Conservation (phyloP, 2,797 vertebrate species). For the Valencia hispanica region DNA sequence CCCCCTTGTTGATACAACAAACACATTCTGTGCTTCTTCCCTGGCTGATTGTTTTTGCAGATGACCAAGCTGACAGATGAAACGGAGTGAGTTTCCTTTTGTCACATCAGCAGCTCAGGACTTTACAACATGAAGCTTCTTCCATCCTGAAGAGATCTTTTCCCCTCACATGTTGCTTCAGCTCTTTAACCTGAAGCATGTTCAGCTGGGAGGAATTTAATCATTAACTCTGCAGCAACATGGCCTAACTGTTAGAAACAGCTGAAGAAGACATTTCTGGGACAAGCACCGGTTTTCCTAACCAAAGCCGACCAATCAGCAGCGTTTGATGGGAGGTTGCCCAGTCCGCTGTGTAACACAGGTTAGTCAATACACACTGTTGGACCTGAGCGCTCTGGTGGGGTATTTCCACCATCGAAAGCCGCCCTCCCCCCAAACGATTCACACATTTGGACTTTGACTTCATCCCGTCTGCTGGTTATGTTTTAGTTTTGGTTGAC, state of each 20-base stretch:
- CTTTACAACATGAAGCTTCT: not conserved
- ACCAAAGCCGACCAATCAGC: constrained; percentile 13
- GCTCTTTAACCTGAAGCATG: not conserved
- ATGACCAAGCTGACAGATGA: constrained; percentile 33
- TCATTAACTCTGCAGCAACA: not conserved
- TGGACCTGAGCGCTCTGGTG: constrained; percentile 36
- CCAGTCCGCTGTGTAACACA: not conserved
- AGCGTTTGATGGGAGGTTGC: constrained; percentile 26
- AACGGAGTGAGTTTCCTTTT: constrained; percentile 30
- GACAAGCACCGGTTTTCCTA: constrained; percentile 45
- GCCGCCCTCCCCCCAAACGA: constrained; percentile 4
- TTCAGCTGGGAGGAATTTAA: not conserved
- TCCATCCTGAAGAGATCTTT: too few species aligned
- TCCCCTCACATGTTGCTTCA: not conserved
- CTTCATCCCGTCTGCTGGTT: constrained; percentile 72
- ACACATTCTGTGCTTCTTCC: constrained; percentile 6
- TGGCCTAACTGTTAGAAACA: not conserved
- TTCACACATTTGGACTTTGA: constrained; percentile 76
- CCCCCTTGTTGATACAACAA: not conserved
- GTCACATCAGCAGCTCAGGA: constrained; percentile 9
- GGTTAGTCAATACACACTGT: constrained; percentile 48
- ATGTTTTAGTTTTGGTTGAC: constrained; percentile 80
- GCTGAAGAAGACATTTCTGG: not conserved
- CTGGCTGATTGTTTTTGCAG: constrained; percentile 10
- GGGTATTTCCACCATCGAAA: constrained; percentile 63